Evolutionary conservation across 2,797 vertebrate genomes (phyloP), one percentile per base, ranked within the genome.

Genomic region (Cirrhinus molitorella): DNA sequence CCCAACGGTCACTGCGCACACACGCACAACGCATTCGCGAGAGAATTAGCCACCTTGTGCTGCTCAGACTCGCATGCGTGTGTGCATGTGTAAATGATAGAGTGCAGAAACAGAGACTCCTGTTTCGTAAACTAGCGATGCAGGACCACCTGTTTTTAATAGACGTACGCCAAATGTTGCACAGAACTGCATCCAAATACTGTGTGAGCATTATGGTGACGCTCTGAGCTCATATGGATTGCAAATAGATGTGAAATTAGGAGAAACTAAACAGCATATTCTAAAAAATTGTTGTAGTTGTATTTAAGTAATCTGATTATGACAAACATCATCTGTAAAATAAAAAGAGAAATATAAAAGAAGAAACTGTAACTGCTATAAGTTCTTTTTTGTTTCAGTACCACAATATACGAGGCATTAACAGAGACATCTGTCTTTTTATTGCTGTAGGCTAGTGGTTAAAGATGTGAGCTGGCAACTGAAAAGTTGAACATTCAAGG

Each of bases 131-230:
- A 72, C 83, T 85, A 67, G 81, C 61, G 65, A 76, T 82, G 77
- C 63, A 84, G 34, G 74, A 87, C 70, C 80, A 78, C 79, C 82
- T 76, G 80, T 85, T 84, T 85, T 85, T 81, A 76, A 83, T 55
- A 83, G 72, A 70, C 70, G 25, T 37, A 61, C 51, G 53, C 84
- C 83, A 83, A 77, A 57, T 81, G 85, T 80, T 75, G 65, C 70
- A 68, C 37, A 83, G 84, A 77, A 85, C 76, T 65, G 45, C 67
- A 74, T 81, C 85, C 72, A 81, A 81, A 85, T 74, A 83, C 80
- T 75, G 68, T 72, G 53, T 59, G 84, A 85, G 75, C 79, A 51
- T 87, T 84, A 85, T 80, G 77, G 75, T 73, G 79, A 79, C 10
- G 47, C 23, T 67, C 34, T 66, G 59, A 57, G 59, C 78, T 83